These are phyloP conservation scores for Acanthurus lineatus DNA, from an alignment of 2,797 vertebrate species.

Conservation along the genomic window DNA sequence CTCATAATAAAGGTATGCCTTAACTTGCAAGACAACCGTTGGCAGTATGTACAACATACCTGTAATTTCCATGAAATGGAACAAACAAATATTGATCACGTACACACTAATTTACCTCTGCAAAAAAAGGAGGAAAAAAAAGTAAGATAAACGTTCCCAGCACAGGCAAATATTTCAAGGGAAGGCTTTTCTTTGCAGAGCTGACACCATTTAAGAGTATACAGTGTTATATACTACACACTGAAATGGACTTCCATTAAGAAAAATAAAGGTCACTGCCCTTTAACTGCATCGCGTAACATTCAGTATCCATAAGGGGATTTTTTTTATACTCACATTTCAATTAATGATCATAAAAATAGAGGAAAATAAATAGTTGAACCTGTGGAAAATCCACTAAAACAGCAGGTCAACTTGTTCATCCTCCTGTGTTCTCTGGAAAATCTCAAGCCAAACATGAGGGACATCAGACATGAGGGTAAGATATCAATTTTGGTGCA, in stretches of 20 bases:
- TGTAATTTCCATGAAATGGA: conserved; percentile 94
- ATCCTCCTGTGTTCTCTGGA: conserved; percentile 59
- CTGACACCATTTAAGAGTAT: conserved; percentile 83
- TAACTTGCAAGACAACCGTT: conserved; percentile 96
- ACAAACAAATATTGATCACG: conserved; percentile 89
- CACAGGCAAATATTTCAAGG: conserved; percentile 79
- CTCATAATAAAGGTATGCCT: conserved; percentile 97
- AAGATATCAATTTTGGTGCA: conserved; percentile 64
- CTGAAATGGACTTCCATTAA: conserved; percentile 78
- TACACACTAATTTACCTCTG: conserved; percentile 87
- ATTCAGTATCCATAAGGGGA: conserved; percentile 81
- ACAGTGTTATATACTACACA: conserved; percentile 85
- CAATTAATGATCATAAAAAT: conserved; percentile 68
- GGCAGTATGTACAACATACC: conserved; percentile 99
- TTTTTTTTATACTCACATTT: conserved; percentile 63
- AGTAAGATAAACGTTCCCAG: conserved; percentile 83
- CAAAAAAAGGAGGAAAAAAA: conserved; percentile 65
- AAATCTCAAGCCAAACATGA: conserved; percentile 69
- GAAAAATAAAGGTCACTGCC: conserved; percentile 81
- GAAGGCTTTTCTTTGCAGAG: conserved; percentile 79
- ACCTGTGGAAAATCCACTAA: conserved; percentile 68
- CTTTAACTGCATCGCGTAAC: conserved; percentile 82
- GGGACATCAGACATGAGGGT: conserved; percentile 53
- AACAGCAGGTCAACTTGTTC: conserved; percentile 65
- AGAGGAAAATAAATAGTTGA: conserved; percentile 70